phyloP scores from a whole-genome alignment of 2,888 invertebrate species.

The Saturnia japonica region DNA sequence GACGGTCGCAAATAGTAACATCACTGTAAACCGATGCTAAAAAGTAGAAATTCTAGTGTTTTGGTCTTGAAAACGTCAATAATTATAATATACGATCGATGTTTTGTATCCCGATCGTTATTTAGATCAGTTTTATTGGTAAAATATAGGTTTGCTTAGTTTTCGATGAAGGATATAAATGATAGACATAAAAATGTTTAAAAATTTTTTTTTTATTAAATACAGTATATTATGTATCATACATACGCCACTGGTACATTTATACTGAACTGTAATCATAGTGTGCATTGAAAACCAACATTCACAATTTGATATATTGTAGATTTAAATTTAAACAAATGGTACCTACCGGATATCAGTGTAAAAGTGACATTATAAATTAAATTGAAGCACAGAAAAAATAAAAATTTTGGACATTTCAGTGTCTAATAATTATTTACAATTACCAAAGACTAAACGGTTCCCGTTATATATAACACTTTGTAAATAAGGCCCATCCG shows the following conservation, averaged over 20 bases:
- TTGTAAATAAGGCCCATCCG: too few relatives aligned
- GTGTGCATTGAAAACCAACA: constrained; percentile 5
- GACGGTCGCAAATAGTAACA: too few relatives aligned
- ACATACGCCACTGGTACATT: not conserved
- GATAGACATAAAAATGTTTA: not conserved
- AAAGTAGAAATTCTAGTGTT: not conserved
- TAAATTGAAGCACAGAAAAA: not conserved
- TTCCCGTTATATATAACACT: too few relatives aligned
- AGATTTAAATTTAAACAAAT: not conserved
- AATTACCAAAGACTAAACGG: too few relatives aligned
- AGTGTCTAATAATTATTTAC: too few relatives aligned
- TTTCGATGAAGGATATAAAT: not conserved
- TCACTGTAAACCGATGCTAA: not conserved
- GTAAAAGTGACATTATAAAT: not conserved
- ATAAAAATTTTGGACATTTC: too few relatives aligned
- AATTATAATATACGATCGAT: too few relatives aligned
- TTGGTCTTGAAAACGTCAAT: not conserved
- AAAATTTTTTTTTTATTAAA: constrained; percentile 6
- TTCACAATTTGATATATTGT: not conserved
- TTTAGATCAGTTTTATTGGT: too few relatives aligned
- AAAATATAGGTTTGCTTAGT: not conserved
- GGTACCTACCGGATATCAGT: too few relatives aligned
- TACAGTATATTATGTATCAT: not conserved
- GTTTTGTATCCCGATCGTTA: too few relatives aligned
- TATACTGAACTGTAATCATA: not conserved